phyloP scores from a whole-genome alignment of 2,113 vertebrate genomes.

The Sclerurus mexicanus region DNA sequence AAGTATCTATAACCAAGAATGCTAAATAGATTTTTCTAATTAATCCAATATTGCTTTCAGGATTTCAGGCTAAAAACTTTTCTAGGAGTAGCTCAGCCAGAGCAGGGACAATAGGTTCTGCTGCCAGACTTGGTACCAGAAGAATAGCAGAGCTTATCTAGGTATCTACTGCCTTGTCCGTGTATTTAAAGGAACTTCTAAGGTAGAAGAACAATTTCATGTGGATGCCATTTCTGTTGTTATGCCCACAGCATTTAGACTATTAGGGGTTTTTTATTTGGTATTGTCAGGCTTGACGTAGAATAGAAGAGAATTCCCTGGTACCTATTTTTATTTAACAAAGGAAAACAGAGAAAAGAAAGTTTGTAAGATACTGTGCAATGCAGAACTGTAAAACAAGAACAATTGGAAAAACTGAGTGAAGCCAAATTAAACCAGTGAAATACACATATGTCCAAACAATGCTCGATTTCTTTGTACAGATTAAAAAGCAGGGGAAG shows the following conservation, averaged over 20 bases:
- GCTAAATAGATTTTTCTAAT: background rate
- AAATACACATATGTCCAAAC: background rate
- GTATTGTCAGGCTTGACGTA: background rate
- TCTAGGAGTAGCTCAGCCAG: background rate
- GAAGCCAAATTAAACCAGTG: background rate
- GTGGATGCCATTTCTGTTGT: background rate
- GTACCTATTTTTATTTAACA: background rate
- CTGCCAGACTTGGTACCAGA: background rate
- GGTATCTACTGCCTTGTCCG: background rate
- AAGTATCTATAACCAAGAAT: background rate
- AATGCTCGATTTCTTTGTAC: background rate
- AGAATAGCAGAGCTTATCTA: background rate
- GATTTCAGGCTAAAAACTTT: background rate
- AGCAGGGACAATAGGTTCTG: background rate
- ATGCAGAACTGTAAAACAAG: background rate
- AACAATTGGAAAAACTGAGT: background rate
- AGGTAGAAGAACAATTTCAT: background rate
- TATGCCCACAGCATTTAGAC: background rate
- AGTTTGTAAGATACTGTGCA: background rate
- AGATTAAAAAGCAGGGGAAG: background rate
- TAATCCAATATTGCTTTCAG: background rate
- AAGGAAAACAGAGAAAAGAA: background rate
- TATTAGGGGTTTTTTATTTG: background rate
- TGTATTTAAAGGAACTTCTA: background rate
- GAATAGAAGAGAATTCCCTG: background rate